Base-by-base conservation (phyloP, 2,797 vertebrate genomes). In the Anguilla anguilla region DNA sequence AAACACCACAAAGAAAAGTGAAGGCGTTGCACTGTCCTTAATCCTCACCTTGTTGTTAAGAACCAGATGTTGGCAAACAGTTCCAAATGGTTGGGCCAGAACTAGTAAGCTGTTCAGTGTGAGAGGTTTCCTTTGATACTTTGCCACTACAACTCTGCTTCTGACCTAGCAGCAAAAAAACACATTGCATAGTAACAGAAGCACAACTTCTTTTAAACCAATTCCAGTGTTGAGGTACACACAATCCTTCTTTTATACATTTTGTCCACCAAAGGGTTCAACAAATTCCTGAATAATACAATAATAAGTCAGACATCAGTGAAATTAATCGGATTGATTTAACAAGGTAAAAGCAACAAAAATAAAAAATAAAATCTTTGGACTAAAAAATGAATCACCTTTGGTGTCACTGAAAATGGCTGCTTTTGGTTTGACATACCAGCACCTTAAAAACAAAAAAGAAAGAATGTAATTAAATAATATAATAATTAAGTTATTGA, bases 131-230 rank as follows among this genome's bases (percentile, higher is more conserved):
- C 94, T 89, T 11, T 95, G 94, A 6, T 96, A 97, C 84, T 95
- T 96, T 53, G 94, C 95, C 91, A 96, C 95, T 83, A 97, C 96
- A n/a, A 96, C 96, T 10, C 95, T 88, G 92, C 94, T 95, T 57
- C 94, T 94, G 86, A 94, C 57, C 96, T 96, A 86, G 83, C 83
- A 51, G 0, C 51, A 64, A 5, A 67, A 49, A 59, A 72, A 51
- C n/a, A 28, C n/a, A 67, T 6, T n/a, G n/a, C 22, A 67, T 67
- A 9, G 64, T 67, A 74, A 31, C 19, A 74, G 11, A 4, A 74
- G n/a, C 69, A 77, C 13, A 72, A 72, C 28, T 43, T 28, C 35
- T 17, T 13, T 31, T 11, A 22, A 79, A 39, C n/a, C 67, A 79
- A 39, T 43, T 39, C 35, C 13, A 79, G 72, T 31, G 72, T 6